Percentiles rank a stretch among this genome's conserved stretches.
Conservation (phyloP, 2,113 vertebrate genomes). For the Elephas maximus region DNA sequence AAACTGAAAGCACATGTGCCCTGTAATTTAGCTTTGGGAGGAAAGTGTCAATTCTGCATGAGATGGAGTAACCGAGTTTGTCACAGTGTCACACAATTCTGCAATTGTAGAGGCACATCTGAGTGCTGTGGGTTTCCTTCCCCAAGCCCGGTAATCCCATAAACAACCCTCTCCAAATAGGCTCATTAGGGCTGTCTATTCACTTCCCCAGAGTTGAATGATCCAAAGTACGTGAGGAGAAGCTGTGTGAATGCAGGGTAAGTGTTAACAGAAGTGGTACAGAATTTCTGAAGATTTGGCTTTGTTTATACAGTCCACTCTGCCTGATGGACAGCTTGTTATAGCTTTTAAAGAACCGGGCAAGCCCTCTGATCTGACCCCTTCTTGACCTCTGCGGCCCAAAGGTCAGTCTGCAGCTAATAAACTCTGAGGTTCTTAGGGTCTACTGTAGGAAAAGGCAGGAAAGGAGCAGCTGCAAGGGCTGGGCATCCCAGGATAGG, state of each 20-base stretch:
- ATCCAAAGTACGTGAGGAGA: slow-evolving; percentile 83
- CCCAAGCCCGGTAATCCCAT: slow-evolving; percentile 64
- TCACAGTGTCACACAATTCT: slow-evolving; percentile 68
- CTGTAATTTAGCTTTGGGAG: slow-evolving; percentile 52
- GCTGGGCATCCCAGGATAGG: slow-evolving; percentile 88
- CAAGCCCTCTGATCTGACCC: slow-evolving; percentile 91
- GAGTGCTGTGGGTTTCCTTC: slow-evolving; percentile 62
- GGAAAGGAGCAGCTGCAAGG: slow-evolving; percentile 94
- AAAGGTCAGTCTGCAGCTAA: slow-evolving; percentile 90
- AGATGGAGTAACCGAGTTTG: slow-evolving; percentile 68
- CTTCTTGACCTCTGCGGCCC: slow-evolving; percentile 89
- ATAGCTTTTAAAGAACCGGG: slow-evolving; percentile 90
- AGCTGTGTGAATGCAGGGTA: slow-evolving; percentile 82
- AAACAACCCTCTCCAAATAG: slow-evolving; percentile 79
- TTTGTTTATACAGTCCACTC: slow-evolving; percentile 89
- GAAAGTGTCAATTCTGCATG: slow-evolving; percentile 47
- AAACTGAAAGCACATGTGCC: slow-evolving; percentile 69
- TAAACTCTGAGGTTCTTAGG: slow-evolving; percentile 87
- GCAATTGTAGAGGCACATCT: slow-evolving; percentile 31
- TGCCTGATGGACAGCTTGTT: slow-evolving; percentile 91
- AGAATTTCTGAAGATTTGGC: slow-evolving; percentile 87
- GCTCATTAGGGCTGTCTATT: slow-evolving; percentile 83
- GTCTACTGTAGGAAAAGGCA: slow-evolving; percentile 90
- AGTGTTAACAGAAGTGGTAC: slow-evolving; percentile 91
- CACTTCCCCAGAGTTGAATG: slow-evolving; percentile 78